Conservation (phyloP, 2,888 invertebrate genomes). For the Agrypnus murinus region DNA sequence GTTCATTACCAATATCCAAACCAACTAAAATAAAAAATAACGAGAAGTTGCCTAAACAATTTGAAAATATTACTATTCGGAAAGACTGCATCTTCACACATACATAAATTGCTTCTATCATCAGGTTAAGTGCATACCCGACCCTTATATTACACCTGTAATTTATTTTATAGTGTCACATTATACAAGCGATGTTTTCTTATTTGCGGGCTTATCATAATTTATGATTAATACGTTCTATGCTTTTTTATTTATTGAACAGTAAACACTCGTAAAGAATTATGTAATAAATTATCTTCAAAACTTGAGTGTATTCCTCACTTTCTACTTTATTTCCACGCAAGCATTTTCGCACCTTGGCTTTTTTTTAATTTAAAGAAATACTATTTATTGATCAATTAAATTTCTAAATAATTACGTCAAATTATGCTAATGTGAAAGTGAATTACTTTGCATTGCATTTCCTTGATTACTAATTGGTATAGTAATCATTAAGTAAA, state of each 20-base stretch:
- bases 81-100: no score
- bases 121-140: neutral
- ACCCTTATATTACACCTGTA: neutral
- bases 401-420: neutral
- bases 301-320: neutral
- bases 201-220: neutral
- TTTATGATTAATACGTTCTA: neutral
- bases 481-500: neutral
- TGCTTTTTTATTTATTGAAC: neutral
- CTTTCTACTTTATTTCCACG: neutral
- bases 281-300: neutral
- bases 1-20: no score
- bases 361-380: no score
- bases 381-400: constrained; percentile 2
- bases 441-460: constrained; percentile 9
- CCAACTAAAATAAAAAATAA: no score
- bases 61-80: no score
- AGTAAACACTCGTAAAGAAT: neutral
- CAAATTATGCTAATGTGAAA: neutral
- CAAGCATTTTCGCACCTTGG: neutral
- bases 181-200: neutral
- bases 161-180: neutral
- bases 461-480: constrained; percentile 3
- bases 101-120: neutral
- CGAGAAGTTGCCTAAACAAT: no score